phyloP scores from a whole-genome alignment of 1,140 invertebrate species.

The Brachionus rotundiformis region DNA sequence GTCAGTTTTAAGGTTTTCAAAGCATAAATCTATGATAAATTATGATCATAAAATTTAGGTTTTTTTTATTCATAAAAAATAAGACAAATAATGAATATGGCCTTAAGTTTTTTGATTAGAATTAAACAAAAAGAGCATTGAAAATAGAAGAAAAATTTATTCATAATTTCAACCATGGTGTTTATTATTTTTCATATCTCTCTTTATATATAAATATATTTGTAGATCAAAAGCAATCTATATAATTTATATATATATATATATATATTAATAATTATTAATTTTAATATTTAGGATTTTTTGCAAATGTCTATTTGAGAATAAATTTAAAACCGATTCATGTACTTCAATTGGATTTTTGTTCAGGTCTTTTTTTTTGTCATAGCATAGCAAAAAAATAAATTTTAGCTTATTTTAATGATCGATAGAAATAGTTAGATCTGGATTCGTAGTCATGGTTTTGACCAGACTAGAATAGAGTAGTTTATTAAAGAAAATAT shows the following conservation, averaged over 20 bases:
- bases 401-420: background rate
- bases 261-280: background rate
- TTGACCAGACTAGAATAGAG: background rate
- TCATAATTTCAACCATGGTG: constrained; percentile 24
- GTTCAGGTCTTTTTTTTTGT: background rate
- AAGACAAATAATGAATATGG: background rate
- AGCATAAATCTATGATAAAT: constrained; percentile 9
- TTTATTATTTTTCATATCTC: background rate
- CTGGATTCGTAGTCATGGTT: background rate
- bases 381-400: background rate
- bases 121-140: background rate
- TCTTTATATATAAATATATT: background rate
- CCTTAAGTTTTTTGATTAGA: background rate
- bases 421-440: background rate
- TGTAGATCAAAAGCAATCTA: background rate
- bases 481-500: background rate
- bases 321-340: background rate
- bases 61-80: background rate
- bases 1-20: constrained; percentile 12
- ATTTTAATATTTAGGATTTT: background rate
- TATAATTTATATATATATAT: background rate
- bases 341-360: background rate
- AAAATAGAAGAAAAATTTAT: background rate
- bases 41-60: background rate
- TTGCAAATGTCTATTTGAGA: background rate